Conservation (phyloP, 2,113 vertebrate species). For the Archocentrus centrarchus region DNA sequence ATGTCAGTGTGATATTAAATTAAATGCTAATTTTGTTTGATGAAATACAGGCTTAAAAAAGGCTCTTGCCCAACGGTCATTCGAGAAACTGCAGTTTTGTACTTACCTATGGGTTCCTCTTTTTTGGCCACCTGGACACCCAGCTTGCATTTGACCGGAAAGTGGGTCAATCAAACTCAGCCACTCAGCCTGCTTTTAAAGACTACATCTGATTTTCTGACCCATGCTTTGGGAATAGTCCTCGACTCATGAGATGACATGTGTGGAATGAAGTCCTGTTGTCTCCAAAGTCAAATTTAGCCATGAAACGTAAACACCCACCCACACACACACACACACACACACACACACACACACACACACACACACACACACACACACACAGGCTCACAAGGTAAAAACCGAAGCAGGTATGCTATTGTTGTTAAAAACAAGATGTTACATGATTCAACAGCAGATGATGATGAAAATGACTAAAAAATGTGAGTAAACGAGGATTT, state of each 20-base stretch:
- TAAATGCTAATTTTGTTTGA: not conserved
- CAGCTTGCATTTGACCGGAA: not conserved
- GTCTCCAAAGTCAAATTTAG: too few relatives aligned
- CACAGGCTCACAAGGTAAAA: not conserved
- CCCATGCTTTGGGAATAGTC: not conserved
- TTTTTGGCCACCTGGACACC: not conserved
- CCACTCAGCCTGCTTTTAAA: conserved; percentile 7
- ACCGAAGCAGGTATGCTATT: not conserved
- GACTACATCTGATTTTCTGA: conserved; percentile 5
- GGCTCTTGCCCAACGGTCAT: not conserved
- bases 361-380: not conserved
- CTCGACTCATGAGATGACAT: not conserved
- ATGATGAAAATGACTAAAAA: too few relatives aligned
- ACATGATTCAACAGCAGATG: not conserved
- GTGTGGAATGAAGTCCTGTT: too few relatives aligned
- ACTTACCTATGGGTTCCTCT: not conserved
- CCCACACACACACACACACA: not conserved
- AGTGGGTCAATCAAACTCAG: not conserved
- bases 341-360: too few relatives aligned
- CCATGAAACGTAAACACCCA: too few relatives aligned
- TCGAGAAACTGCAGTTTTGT: not conserved
- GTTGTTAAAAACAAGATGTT: not conserved
- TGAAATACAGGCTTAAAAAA: not conserved
- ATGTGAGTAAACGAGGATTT: too few relatives aligned
- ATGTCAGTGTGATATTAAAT: not conserved